Conservation (phyloP, 1,140 invertebrate species). For the Drosophila bipectinata region DNA sequence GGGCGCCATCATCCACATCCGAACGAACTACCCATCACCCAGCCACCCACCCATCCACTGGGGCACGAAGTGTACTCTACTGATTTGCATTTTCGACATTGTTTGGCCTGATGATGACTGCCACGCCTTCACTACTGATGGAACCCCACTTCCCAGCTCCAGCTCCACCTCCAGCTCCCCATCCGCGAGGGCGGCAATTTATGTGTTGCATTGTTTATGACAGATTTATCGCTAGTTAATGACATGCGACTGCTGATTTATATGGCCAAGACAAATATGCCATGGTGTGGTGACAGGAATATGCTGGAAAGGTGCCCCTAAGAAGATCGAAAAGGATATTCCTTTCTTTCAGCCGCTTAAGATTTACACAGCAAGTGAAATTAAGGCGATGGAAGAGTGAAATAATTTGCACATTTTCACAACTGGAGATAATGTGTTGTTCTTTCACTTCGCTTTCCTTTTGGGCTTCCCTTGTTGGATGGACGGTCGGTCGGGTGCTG, state of each 20-base stretch:
- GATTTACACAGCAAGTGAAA: conserved; percentile 14
- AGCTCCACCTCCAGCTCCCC: background rate
- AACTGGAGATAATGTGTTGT: conserved; percentile 23
- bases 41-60: conserved; percentile 10
- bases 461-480: conserved; percentile 17
- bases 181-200: conserved; percentile 46
- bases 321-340: conserved; percentile 42
- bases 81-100: conserved; percentile 77
- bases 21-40: too few species aligned
- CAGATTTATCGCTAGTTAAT: conserved; percentile 78
- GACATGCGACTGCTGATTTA: conserved; percentile 72
- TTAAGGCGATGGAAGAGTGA: background rate
- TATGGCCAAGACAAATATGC: conserved; percentile 55
- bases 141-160: conserved; percentile 7
- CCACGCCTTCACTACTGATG: conserved; percentile 24
- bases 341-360: conserved; percentile 52
- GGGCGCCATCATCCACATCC: conserved; percentile 1
- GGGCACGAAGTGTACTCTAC: conserved; percentile 16
- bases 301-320: conserved; percentile 12
- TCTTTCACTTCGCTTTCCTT: conserved; percentile 22
- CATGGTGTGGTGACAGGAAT: conserved; percentile 13
- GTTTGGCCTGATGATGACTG: conserved; percentile 49
- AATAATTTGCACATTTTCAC: conserved; percentile 70
- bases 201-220: conserved; percentile 81
- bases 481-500: conserved; percentile 25